Conservation (phyloP, 2,888 invertebrate genomes). For the Eueremaeus valkanovi region DNA sequence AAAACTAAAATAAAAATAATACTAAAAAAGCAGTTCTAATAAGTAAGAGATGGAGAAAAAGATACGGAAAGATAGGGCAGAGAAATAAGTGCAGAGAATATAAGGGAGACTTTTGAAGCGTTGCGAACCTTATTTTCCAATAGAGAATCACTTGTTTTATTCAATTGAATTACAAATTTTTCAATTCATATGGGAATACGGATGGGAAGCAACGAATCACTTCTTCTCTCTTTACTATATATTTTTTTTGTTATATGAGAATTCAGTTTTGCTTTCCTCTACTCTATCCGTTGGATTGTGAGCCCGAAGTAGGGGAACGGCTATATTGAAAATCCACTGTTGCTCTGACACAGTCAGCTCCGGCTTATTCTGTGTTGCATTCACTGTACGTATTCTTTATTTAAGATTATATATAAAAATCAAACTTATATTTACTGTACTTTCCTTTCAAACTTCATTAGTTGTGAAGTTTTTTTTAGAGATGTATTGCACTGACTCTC, state of each 20-base stretch:
- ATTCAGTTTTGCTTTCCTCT: background rate
- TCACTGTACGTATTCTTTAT: too few species aligned
- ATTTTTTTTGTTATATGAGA: background rate
- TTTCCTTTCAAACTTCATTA: constrained; percentile 2
- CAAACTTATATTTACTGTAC: background rate
- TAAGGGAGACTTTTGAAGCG: background rate
- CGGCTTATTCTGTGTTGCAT: background rate
- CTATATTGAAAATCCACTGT: background rate
- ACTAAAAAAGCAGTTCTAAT: background rate
- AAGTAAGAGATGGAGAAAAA: background rate
- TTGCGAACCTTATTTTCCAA: background rate
- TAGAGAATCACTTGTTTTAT: constrained; percentile 30
- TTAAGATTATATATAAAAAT: too few species aligned
- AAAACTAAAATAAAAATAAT: too few species aligned
- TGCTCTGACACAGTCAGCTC: background rate
- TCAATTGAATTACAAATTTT: constrained; percentile 31
- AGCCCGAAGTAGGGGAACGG: background rate
- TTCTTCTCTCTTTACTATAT: background rate
- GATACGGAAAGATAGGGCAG: background rate
- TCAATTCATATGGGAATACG: constrained; percentile 20
- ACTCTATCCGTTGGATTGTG: background rate
- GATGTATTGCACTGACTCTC: background rate
- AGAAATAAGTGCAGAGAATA: background rate
- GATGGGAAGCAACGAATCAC: constrained; percentile 16
- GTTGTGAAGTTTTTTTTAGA: background rate